phyloP scores from a whole-genome alignment of 2,113 vertebrate species.

The Oostethus manadensis region DNA sequence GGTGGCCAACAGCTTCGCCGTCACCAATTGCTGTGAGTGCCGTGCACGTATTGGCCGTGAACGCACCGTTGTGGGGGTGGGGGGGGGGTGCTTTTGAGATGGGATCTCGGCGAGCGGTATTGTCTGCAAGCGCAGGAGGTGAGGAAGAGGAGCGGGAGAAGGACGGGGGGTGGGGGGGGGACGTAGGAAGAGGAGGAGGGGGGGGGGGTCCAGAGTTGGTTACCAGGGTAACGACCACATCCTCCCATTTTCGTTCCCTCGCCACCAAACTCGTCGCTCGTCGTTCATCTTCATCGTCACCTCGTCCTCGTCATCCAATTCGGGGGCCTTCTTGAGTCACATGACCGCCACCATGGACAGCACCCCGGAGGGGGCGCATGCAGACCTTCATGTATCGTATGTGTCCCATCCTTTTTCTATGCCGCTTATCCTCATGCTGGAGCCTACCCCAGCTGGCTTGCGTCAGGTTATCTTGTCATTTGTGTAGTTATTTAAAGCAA shows the following conservation, averaged over 20 bases:
- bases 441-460: no score
- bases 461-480: no score
- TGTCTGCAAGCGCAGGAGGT: no score
- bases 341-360: not conserved
- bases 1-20: conserved; percentile 97
- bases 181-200: conserved; percentile 3
- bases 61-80: not conserved
- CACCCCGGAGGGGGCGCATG: not conserved
- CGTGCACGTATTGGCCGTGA: conserved; percentile 5
- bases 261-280: not conserved
- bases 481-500: no score
- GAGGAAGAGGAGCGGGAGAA: not conserved
- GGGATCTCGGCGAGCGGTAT: no score
- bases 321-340: not conserved
- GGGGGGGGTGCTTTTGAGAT: no score
- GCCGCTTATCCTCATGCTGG: no score
- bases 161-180: conserved; percentile 5
- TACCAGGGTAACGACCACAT: conserved; percentile 68
- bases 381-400: no score
- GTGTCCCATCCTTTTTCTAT: no score
- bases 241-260: conserved; percentile 33
- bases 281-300: not conserved
- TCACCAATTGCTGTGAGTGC: conserved; percentile 97
- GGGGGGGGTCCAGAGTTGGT: conserved; percentile 60
- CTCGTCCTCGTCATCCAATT: no score